A percentile compares a stretch with the other conserved stretches of the same genome.
Conservation (phyloP, 2,113 vertebrate genomes). For the Piaya cayana region DNA sequence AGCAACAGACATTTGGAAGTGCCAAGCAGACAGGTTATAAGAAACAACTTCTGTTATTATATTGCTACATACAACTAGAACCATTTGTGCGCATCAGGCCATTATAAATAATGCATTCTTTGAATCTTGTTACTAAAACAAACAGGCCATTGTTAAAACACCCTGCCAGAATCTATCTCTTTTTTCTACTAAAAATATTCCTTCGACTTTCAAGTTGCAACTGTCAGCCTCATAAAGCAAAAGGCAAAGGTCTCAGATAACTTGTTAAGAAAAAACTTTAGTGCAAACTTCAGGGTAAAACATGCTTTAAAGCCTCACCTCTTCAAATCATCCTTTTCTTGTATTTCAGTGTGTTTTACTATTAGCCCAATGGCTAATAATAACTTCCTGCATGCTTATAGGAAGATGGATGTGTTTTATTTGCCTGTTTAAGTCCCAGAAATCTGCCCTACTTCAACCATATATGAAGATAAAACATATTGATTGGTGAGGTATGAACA, state of each 20-base stretch:
- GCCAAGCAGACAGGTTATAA: neutral
- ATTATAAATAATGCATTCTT: conserved; percentile 56
- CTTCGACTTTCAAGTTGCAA: conserved; percentile 26
- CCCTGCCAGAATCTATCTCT: neutral
- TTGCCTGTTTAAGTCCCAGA: conserved; percentile 76
- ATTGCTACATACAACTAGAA: neutral
- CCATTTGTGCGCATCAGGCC: neutral
- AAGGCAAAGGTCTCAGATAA: conserved; percentile 20
- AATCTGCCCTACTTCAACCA: conserved; percentile 76
- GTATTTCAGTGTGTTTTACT: conserved; percentile 6
- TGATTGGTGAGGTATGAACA: conserved; percentile 74
- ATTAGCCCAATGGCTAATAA: conserved; percentile 73
- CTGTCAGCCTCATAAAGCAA: conserved; percentile 23
- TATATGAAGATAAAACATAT: conserved; percentile 80
- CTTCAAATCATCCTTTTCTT: conserved; percentile 57
- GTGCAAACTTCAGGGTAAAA: conserved; percentile 11
- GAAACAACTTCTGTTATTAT: conserved; percentile 10
- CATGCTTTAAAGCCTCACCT: conserved; percentile 39
- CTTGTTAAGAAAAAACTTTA: neutral
- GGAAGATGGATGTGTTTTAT: conserved; percentile 81
- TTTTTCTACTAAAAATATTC: conserved; percentile 53
- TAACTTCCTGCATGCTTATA: conserved; percentile 69
- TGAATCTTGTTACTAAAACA: conserved; percentile 51
- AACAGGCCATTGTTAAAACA: conserved; percentile 35
- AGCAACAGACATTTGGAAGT: neutral